These are phyloP conservation scores for Chelonia mydas DNA, from an alignment of 2,797 vertebrate species.

Conservation along the genomic window DNA sequence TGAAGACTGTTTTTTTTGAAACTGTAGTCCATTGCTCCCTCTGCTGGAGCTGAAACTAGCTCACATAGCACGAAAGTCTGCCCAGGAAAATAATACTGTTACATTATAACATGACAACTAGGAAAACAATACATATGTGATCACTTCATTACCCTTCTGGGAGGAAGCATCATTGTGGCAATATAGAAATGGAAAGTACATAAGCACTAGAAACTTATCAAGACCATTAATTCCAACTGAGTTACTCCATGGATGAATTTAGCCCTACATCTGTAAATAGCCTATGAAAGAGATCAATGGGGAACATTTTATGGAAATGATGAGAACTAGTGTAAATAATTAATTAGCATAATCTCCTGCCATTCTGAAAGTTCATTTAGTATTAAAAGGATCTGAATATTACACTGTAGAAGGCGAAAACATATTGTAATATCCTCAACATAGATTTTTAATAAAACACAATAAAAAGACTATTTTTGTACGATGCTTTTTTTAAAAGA, in stretches of 20 bases:
- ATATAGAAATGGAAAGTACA: conserved; percentile 32
- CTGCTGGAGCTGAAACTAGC: conserved; percentile 67
- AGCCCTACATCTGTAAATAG: conserved; percentile 54
- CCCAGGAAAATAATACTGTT: background rate
- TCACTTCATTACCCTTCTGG: conserved; percentile 39
- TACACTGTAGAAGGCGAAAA: background rate
- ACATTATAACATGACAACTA: background rate
- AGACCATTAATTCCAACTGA: conserved; percentile 46
- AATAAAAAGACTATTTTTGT: conserved; percentile 23
- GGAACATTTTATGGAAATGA: conserved; percentile 39
- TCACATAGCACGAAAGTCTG: conserved; percentile 13
- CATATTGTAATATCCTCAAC: background rate
- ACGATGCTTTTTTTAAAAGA: background rate
- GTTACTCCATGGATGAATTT: conserved; percentile 65
- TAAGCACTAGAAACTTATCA: conserved; percentile 10
- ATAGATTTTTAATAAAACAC: conserved; percentile 35
- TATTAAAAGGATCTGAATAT: background rate
- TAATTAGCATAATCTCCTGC: conserved; percentile 17
- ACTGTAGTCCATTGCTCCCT: conserved; percentile 72
- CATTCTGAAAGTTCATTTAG: background rate
- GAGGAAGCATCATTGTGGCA: conserved; percentile 29
- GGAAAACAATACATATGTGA: background rate
- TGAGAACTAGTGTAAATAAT: background rate
- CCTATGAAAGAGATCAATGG: conserved; percentile 48
- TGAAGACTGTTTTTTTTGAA: conserved; percentile 1